Base-by-base conservation (phyloP, 2,797 vertebrate species). In the Danio kyathit region DNA sequence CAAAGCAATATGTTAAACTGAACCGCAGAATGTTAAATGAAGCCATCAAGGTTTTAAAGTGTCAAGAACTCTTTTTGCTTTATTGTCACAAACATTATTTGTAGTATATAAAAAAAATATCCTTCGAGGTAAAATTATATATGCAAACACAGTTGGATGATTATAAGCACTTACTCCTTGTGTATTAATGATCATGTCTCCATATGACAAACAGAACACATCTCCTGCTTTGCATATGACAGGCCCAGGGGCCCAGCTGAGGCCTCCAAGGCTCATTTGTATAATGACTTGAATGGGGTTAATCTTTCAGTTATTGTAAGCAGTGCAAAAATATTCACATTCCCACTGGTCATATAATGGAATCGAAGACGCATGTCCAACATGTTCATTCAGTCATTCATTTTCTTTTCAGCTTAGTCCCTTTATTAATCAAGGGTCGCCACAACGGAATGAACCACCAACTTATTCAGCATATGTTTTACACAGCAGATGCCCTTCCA, bases 271-370 rank as follows among this genome's bases (percentile, higher is more conserved):
- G 64, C 17, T 76, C 64, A 83, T 86, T 86, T 81, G 80, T 80
- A 71, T 86, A 82, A 82, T 84, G 76, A 80, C 63, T 60, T 48
- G 61, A 73, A 72, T 65, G 64, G 59, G 67, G 82, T 81, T 72
- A 70, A 82, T 79, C 59, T 83, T 79, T 79, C 54, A 79, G 74
- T 63, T 72, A 78, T 54, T 76, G 73, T 59, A 46, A 81, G 59
- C 13, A 17, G 21, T 1, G 19, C n/a, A 19, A 48, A 65, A 52
- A 63, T 7, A 67, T 41, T 44, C 16, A 51, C 60, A 43, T 76
- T 75, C 44, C 67, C 67, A 59, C 44, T 57, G 64, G 38, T 64
- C 71, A 49, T 51, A 52, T 51, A 76, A 29, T 56, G 49, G 19
- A 80, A 80, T 64, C 48, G 69, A 29, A 63, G 65, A 40, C 56